Conservation (phyloP, 1,140 invertebrate species). For the Zaprionus ghesquierei region DNA sequence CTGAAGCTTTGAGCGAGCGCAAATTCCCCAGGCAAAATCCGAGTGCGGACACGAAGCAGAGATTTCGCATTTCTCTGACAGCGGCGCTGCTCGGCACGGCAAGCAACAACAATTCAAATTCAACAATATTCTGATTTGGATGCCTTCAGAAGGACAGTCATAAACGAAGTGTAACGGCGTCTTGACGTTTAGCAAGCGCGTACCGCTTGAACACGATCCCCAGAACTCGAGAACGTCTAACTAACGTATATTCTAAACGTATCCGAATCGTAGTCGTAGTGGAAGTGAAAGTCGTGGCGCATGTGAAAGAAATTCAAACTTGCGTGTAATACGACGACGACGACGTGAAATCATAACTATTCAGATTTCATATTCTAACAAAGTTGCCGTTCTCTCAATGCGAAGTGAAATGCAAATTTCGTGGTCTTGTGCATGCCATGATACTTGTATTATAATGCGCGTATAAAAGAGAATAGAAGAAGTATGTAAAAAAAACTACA, state of each 20-base stretch:
- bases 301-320: constrained; percentile 12
- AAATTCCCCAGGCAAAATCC: not conserved
- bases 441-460: not conserved
- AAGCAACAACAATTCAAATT: constrained; percentile 50
- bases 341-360: constrained; percentile 17
- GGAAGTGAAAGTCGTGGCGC: not conserved
- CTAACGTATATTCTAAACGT: constrained; percentile 24
- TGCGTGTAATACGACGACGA: constrained; percentile 22
- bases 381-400: constrained; percentile 7
- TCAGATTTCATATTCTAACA: constrained; percentile 17
- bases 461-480: not conserved
- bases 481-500: not conserved
- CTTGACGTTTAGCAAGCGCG: constrained; percentile 53
- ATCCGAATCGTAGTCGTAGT: not conserved
- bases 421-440: constrained; percentile 18
- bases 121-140: constrained; percentile 49
- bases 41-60: constrained; percentile 20
- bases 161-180: constrained; percentile 68
- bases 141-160: constrained; percentile 62
- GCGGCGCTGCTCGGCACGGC: constrained; percentile 21
- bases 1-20: not conserved
- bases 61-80: constrained; percentile 34
- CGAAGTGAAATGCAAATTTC: constrained; percentile 25
- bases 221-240: constrained; percentile 13
- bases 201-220: constrained; percentile 34